Evolutionary conservation across 1,140 invertebrate genomes (phyloP).

Genomic region (Aphaenogaster rudis): DNA sequence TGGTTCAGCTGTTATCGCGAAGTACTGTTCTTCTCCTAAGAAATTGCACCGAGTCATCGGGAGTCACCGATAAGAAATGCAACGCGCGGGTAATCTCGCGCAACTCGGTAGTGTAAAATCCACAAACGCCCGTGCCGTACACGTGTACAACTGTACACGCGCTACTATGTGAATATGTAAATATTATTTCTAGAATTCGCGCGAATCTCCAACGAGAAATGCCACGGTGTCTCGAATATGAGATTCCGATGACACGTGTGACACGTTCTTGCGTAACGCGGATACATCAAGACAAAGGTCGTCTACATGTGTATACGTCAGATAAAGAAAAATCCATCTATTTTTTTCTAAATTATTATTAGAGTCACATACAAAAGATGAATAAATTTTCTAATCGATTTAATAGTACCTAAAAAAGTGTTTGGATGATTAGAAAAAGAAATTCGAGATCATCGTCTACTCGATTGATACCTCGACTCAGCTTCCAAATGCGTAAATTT

Average conservation of each 20-base stretch:
- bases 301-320: neutral
- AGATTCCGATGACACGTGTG: slow-evolving; percentile 36
- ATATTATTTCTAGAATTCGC: slow-evolving; percentile 49
- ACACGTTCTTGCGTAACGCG: neutral
- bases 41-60: slow-evolving; percentile 45
- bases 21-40: slow-evolving; percentile 30
- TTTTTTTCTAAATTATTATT: neutral
- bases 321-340: neutral
- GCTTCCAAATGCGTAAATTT: slow-evolving; percentile 22
- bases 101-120: slow-evolving; percentile 44
- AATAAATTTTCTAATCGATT: neutral
- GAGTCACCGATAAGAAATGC: slow-evolving; percentile 51
- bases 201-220: slow-evolving; percentile 14
- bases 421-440: slow-evolving; percentile 8
- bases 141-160: neutral
- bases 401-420: neutral
- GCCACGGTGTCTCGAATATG: slow-evolving; percentile 23
- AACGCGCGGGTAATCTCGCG: slow-evolving; percentile 41
- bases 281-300: neutral
- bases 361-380: neutral
- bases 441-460: neutral
- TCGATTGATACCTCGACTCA: neutral
- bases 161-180: slow-evolving; percentile 49
- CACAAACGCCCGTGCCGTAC: slow-evolving; percentile 26
- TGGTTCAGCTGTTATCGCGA: slow-evolving; percentile 50